These are phyloP conservation scores for Silurus lanzhouensis DNA, from an alignment of 2,797 vertebrate species.

Conservation along the genomic window DNA sequence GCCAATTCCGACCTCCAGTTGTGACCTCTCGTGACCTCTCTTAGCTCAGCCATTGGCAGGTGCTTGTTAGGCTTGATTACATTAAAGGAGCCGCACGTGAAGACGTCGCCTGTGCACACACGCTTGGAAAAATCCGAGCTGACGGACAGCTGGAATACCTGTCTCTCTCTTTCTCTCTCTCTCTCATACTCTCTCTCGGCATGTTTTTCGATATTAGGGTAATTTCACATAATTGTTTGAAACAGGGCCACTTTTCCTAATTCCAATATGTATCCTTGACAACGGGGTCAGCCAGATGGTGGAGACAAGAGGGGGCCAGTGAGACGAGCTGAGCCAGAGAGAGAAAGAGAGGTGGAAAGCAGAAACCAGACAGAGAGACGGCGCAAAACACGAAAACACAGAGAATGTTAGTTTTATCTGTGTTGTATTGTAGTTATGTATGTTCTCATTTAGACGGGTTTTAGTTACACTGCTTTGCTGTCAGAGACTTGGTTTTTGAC, in stretches of 20 bases:
- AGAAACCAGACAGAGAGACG: neutral
- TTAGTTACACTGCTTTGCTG: neutral
- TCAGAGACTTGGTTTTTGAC: neutral
- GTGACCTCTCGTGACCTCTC: constrained; percentile 69
- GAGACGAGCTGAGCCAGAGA: constrained; percentile 37
- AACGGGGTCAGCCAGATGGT: constrained; percentile 75
- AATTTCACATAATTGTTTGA: constrained; percentile 92
- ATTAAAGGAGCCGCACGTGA: constrained; percentile 81
- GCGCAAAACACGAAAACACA: neutral
- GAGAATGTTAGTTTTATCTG: neutral
- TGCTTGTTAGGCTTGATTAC: constrained; percentile 73
- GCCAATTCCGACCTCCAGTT: constrained; percentile 45
- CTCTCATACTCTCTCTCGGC: constrained; percentile 79
- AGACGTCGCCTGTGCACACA: constrained; percentile 55
- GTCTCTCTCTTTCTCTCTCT: constrained; percentile 77
- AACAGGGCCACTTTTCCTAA: constrained; percentile 86
- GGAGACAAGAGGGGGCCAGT: constrained; percentile 23
- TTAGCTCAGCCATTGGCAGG: constrained; percentile 74
- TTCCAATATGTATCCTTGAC: constrained; percentile 85
- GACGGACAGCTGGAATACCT: constrained; percentile 83
- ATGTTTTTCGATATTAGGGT: constrained; percentile 86
- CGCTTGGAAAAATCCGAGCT: constrained; percentile 81
- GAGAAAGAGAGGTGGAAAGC: constrained; percentile 11
- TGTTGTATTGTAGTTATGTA: neutral
- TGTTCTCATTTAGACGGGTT: neutral